phyloP scores from a whole-genome alignment of 2,113 vertebrate genomes.

The Psittacula cyanocephala region DNA sequence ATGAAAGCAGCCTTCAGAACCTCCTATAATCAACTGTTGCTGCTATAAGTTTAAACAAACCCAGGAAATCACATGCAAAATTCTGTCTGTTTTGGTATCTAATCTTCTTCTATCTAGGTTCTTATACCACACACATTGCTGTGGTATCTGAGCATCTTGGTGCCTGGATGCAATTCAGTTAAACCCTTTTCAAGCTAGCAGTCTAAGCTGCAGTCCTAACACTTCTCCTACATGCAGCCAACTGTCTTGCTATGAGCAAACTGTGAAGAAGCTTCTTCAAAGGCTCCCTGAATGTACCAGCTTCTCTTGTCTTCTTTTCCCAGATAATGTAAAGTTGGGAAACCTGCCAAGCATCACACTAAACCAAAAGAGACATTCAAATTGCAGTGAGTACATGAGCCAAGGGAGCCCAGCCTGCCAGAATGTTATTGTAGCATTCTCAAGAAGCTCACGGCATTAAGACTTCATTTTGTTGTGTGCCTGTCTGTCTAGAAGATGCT shows the following conservation, averaged over 20 bases:
- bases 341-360: constrained; percentile 38
- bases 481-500: constrained; percentile 20
- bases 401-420: constrained; percentile 38
- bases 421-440: constrained; percentile 16
- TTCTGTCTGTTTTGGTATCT: constrained; percentile 47
- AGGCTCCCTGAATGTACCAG: background rate
- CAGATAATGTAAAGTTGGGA: constrained; percentile 44
- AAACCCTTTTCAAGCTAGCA: constrained; percentile 11
- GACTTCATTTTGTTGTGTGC: constrained; percentile 26
- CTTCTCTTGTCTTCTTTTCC: constrained; percentile 17
- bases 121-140: constrained; percentile 55
- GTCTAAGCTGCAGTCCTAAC: background rate
- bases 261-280: constrained; percentile 34
- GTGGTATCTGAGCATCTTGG: constrained; percentile 48
- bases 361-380: constrained; percentile 44
- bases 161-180: constrained; percentile 51
- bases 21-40: constrained; percentile 47
- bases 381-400: constrained; percentile 19
- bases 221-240: background rate
- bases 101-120: constrained; percentile 54
- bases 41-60: constrained; percentile 53
- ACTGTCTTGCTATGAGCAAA: background rate
- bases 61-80: constrained; percentile 61
- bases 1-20: background rate
- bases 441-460: constrained; percentile 2